A percentile compares a stretch with the other conserved stretches of the same genome.
Evolutionary conservation across 2,888 invertebrate genomes (phyloP).

Genomic region (Campaea margaritaria): DNA sequence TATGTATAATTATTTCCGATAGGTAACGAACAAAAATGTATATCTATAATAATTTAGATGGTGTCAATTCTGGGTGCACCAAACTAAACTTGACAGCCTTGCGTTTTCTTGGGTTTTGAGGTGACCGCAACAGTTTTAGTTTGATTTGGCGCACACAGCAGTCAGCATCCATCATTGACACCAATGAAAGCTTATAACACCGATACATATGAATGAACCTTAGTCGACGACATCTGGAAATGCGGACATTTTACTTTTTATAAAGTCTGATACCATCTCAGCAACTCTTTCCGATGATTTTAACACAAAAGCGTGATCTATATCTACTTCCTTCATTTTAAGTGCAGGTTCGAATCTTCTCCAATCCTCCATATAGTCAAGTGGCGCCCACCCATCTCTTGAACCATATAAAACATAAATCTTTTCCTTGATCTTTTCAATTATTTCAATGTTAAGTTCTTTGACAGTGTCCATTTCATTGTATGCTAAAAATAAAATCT

Average conservation of each 20-base stretch:
- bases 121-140: no score
- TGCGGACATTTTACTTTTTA: slow-evolving; percentile 46
- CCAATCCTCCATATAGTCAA: slow-evolving; percentile 88
- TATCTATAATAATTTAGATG: no score
- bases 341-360: slow-evolving; percentile 62
- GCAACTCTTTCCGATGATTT: slow-evolving; percentile 86
- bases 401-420: slow-evolving; percentile 90
- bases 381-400: slow-evolving; percentile 94
- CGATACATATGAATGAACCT: no score
- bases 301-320: slow-evolving; percentile 93
- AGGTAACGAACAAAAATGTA: no score
- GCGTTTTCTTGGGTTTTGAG: no score
- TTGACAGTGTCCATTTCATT: slow-evolving; percentile 92
- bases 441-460: slow-evolving; percentile 86
- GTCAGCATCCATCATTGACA: no score
- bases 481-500: slow-evolving; percentile 89
- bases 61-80: no score
- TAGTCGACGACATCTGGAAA: no score
- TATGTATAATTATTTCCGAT: no score
- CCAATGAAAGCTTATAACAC: no score
- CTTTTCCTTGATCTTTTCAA: slow-evolving; percentile 86
- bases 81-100: no score
- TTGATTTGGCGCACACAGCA: no score
- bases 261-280: slow-evolving; percentile 62
- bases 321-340: slow-evolving; percentile 59